These are phyloP conservation scores for Smutsia temminckii DNA, from an alignment of 2,797 vertebrate genomes.

Conservation along the genomic window DNA sequence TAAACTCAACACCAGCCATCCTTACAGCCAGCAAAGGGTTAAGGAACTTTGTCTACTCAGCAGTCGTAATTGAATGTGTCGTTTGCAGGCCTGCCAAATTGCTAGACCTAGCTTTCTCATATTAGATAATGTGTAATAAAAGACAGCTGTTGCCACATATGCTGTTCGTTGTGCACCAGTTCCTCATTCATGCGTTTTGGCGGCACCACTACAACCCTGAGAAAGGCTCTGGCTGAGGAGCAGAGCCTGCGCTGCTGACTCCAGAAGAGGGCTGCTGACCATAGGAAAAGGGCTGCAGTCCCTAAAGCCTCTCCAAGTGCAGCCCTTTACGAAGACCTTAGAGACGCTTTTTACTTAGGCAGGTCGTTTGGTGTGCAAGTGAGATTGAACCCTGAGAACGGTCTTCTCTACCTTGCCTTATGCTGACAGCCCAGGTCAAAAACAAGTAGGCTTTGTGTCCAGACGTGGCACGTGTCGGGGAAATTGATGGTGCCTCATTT, in stretches of 20 bases:
- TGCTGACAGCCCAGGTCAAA: conserved; percentile 36
- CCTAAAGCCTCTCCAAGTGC: background rate
- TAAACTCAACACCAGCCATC: background rate
- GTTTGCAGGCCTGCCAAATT: conserved; percentile 73
- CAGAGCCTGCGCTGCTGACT: background rate
- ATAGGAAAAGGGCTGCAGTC: background rate
- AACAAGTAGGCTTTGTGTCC: conserved; percentile 31
- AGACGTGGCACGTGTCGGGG: background rate
- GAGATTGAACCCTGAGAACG: background rate
- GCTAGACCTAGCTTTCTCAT: conserved; percentile 76
- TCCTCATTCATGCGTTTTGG: conserved; percentile 63
- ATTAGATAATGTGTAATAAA: conserved; percentile 82
- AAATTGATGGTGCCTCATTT: conserved; percentile 32
- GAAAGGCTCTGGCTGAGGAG: background rate
- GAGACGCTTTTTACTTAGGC: background rate
- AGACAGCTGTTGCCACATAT: conserved; percentile 81
- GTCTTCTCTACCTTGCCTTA: background rate
- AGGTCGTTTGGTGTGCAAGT: background rate
- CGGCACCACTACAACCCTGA: background rate
- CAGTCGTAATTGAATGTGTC: conserved; percentile 39
- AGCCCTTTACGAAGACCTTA: background rate
- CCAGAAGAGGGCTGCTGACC: background rate
- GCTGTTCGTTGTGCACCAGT: conserved; percentile 54
- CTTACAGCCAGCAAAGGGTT: conserved; percentile 27
- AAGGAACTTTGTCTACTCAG: conserved; percentile 48